Evolutionary conservation across 2,888 invertebrate species (phyloP), one percentile per base, ranked within the genome.

Genomic region (Apodemia hepburni): DNA sequence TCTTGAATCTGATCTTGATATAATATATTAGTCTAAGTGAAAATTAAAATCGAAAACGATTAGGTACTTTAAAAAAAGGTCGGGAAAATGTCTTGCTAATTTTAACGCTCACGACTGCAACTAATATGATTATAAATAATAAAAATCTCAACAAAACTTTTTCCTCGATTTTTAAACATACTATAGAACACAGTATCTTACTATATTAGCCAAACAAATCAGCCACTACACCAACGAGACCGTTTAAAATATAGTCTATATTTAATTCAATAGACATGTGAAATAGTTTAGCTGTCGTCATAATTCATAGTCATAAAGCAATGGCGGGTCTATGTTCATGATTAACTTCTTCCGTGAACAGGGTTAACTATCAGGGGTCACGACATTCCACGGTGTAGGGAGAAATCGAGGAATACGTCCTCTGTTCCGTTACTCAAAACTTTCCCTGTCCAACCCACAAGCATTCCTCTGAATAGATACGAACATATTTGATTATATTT

Each of bases 331-430:
- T 71, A 73, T 73, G 72, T 71, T 73, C 77, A 75, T 85, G 85
- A 89, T 87, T 87, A 85, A 84, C 82, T 80, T 82, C 87, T 88
- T 89, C 89, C 88, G 86, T 76, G 79, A 79, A 73, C 75, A 80
- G 85, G 87, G 87, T 87, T 87, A 87, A 79, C 76, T 71, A 77
- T 78, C 78, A 75, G 75, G 78, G 87, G 87, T 87, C 87, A 84
- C 71, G 78, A 72, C 66, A 64, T 57, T 54, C 64, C 61, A 57
- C 61, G 64, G 18, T 54, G 60, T 61, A 22, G 60, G 66, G 54
- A 57, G 54, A 57, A 62, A 64, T 62, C 64, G 58, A 64, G 65
- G 69, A 64, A 61, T 68, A 66, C 64, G 58, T 66, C 54, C 38
- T 22, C 27, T 29, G 62, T 64, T 63, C 66, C 68, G 66, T 68